Conservation (phyloP, 2,113 vertebrate species). For the Clarias macrocephalus region DNA sequence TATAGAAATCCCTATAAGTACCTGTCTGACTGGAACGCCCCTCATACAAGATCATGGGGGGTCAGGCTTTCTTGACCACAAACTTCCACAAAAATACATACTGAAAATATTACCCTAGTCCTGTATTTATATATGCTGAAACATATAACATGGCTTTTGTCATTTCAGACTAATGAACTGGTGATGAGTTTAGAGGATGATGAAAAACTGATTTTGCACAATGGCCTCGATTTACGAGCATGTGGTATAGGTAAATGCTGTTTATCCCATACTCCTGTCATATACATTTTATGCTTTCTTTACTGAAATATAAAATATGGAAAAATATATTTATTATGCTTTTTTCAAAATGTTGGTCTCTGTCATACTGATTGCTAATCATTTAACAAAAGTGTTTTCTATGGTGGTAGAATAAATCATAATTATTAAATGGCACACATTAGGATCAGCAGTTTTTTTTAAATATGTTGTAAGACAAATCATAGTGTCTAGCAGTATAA, state of each 20-base stretch:
- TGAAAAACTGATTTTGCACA: slow-evolving; percentile 79
- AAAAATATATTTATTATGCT: background rate
- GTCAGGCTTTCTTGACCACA: background rate
- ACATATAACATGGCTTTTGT: background rate
- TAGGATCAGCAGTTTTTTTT: background rate
- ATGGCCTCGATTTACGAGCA: slow-evolving; percentile 74
- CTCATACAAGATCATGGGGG: background rate
- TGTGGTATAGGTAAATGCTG: slow-evolving; percentile 81
- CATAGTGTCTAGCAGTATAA: background rate
- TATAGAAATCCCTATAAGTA: too few relatives aligned
- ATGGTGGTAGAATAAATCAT: background rate
- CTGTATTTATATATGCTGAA: background rate
- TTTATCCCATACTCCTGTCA: background rate
- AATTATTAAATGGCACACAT: background rate
- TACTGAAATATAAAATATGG: background rate
- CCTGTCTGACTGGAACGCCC: too few relatives aligned
- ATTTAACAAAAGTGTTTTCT: background rate
- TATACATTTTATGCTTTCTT: background rate
- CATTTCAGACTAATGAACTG: slow-evolving; percentile 85
- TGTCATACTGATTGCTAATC: background rate
- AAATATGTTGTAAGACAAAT: background rate
- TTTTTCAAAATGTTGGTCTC: background rate
- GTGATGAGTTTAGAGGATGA: slow-evolving; percentile 90
- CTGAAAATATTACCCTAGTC: background rate
- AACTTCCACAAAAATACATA: background rate